Base-by-base conservation (phyloP, 2,888 invertebrate genomes). In the Campoplex nolae region DNA sequence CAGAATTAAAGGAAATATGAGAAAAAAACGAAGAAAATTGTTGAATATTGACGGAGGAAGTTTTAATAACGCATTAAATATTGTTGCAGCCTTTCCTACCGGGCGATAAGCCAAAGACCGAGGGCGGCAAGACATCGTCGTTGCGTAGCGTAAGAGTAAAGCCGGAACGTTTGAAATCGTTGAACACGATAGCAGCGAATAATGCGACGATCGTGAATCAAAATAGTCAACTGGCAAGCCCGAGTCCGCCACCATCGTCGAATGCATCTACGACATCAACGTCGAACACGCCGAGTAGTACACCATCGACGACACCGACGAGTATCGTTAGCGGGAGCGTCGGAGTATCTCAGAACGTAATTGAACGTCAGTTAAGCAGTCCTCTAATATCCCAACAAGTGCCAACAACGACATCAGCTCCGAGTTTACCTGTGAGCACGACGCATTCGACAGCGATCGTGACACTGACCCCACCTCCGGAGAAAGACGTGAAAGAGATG, bases 111-210 rank as follows among this genome's bases (percentile, higher is more conserved):
- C 91, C 92, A 48, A 94, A 95, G 90, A 87, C 92, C 23, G 94
- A 95, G 89, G 93, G 90, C n/a, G 93, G 94, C 35, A 95, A 95
- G 90, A 94, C 95, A 1, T 95, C 96, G 18, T 95, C 96, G 6
- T 91, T 96, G 74, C 95, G 97, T 62, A 96, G 96, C 58, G 96
- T 97, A 48, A 94, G 97, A 11, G 97, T 97, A 0, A 97, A 97
- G 92, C 96, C 96, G 0, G 96, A 96, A 88, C 94, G 95, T 28
- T 93, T 94, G 38, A 94, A 94, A 88, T 94, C 94, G 3, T 84
- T 94, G 51, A 94, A 93, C 87, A 94, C 94, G 68, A 93, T 93
- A 85, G 93, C 93, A 88, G 93, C 94, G n/a, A 90, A 89, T 75
- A 92, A 90, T 32, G 88, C 90, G 71, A 88, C 93, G 48, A 84